These are phyloP conservation scores for Paradisaea rubra DNA, from an alignment of 2,113 vertebrate genomes.

Conservation along the genomic window DNA sequence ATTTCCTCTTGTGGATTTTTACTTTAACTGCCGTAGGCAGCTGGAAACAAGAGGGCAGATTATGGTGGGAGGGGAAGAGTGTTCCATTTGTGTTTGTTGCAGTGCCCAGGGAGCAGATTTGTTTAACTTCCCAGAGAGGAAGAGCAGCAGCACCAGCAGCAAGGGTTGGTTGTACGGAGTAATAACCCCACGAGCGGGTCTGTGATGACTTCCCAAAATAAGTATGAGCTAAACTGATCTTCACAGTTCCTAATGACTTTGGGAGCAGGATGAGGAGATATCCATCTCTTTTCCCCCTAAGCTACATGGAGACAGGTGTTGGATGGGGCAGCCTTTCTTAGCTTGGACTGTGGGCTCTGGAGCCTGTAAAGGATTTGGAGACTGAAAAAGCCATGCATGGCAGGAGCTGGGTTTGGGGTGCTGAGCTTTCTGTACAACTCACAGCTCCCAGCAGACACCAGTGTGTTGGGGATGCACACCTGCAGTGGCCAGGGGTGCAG, in stretches of 20 bases:
- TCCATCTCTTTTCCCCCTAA: background rate
- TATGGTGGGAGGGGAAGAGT: background rate
- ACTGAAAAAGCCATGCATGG: fast-evolving
- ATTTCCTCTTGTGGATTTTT: background rate
- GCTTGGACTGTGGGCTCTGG: background rate
- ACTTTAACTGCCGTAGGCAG: background rate
- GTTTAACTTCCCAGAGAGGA: background rate
- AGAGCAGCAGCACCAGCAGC: background rate
- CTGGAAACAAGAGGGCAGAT: background rate
- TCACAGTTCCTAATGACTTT: background rate
- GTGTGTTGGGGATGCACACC: background rate
- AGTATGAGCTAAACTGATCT: background rate
- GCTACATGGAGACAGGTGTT: fast-evolving
- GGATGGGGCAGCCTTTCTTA: background rate
- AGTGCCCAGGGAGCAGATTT: background rate
- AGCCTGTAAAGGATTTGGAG: background rate
- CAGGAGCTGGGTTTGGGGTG: background rate
- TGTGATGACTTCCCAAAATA: background rate
- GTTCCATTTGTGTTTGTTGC: background rate
- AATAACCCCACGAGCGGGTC: background rate
- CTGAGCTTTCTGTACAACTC: background rate
- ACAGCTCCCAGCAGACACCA: background rate
- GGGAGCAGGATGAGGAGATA: background rate
- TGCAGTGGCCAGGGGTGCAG: background rate
- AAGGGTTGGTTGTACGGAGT: background rate